Percentiles rank a stretch among this genome's conserved stretches.
phyloP scores from a whole-genome alignment of 2,797 vertebrate genomes.

The Chiroxiphia lanceolata region DNA sequence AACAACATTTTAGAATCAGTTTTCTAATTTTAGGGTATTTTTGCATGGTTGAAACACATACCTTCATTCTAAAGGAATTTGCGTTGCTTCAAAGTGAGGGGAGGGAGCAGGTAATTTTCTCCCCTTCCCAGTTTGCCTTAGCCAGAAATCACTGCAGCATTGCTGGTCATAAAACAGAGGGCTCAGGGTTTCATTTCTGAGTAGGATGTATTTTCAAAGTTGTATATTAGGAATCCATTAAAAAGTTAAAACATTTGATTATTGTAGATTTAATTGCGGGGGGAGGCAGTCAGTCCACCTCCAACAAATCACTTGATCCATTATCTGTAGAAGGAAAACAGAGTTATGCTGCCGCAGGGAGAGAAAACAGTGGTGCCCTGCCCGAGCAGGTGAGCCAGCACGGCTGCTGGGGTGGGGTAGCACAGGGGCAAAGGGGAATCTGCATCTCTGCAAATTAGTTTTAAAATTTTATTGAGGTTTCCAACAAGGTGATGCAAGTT shows the following conservation, averaged over 20 bases:
- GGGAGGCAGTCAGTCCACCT: fast-evolving
- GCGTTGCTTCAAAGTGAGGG: neutral
- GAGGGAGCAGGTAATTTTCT: neutral
- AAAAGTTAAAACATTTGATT: neutral
- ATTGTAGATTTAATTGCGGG: neutral
- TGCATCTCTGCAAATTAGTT: neutral
- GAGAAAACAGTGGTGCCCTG: neutral
- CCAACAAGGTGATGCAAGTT: neutral
- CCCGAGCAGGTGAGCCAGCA: neutral
- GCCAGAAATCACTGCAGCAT: neutral
- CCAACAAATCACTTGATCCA: neutral
- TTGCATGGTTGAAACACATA: neutral
- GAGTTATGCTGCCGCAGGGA: neutral
- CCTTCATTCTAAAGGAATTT: neutral
- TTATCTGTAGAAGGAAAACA: neutral
- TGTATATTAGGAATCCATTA: neutral
- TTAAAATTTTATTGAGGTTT: neutral
- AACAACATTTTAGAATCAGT: neutral
- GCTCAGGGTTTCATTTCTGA: neutral
- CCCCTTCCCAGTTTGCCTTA: neutral
- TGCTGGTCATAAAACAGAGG: neutral
- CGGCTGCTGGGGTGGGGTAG: neutral
- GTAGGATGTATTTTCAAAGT: neutral
- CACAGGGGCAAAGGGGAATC: neutral
- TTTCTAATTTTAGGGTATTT: neutral